These are phyloP conservation scores for Eira barbara DNA, from an alignment of 2,113 vertebrate genomes.

Conservation along the genomic window DNA sequence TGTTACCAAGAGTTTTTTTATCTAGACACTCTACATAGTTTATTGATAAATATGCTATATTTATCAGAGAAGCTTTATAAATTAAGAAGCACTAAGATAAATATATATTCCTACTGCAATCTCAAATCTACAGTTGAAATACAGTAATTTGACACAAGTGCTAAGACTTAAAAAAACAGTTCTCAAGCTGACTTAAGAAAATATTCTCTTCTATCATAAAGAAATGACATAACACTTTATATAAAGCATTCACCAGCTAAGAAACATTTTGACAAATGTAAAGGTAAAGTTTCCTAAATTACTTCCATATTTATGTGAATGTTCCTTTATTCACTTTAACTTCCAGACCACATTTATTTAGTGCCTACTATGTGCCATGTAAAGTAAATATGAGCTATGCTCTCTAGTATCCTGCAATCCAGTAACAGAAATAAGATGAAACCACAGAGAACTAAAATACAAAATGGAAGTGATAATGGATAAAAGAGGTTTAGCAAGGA, in stretches of 20 bases:
- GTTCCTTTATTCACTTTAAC: background rate
- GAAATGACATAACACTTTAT: background rate
- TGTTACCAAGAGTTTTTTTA: constrained; percentile 24
- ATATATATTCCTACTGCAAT: background rate
- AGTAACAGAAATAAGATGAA: background rate
- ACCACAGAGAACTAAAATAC: background rate
- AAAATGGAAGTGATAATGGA: background rate
- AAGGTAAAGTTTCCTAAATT: background rate
- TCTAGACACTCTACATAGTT: background rate
- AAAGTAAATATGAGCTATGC: background rate
- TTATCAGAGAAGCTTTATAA: constrained; percentile 41
- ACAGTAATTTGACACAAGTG: constrained; percentile 3
- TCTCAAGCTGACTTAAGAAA: background rate
- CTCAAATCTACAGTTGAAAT: constrained; percentile 14
- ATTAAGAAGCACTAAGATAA: constrained; percentile 50
- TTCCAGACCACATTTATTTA: background rate
- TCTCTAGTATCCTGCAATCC: background rate
- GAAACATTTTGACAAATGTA: background rate
- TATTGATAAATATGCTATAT: constrained; percentile 42
- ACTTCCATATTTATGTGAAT: background rate
- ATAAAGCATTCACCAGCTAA: background rate
- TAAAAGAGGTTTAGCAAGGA: background rate
- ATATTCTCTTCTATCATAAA: background rate
- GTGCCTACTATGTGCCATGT: background rate
- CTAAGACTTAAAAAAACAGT: background rate